Evolutionary conservation across 2,797 vertebrate species (phyloP).

Genomic region (Myotis findleyi): DNA sequence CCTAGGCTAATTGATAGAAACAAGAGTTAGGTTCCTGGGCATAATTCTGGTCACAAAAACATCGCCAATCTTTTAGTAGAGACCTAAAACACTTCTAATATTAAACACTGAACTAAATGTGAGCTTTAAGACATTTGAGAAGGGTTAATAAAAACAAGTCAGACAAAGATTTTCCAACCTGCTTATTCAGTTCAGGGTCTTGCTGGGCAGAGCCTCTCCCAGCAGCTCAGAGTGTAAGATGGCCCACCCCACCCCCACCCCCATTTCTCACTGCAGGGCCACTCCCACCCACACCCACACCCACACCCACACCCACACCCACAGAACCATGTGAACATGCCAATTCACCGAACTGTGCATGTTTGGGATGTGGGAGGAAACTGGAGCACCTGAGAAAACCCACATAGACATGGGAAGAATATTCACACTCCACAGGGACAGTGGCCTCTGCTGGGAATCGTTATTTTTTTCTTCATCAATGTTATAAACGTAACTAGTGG

Average conservation of each 20-base stretch:
- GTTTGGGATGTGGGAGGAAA: neutral
- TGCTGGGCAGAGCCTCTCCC: neutral
- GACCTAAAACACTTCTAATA: neutral
- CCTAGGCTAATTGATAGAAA: neutral
- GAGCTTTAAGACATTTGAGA: neutral
- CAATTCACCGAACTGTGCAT: neutral
- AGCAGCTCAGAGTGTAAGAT: neutral
- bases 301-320: neutral
- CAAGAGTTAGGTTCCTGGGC: neutral
- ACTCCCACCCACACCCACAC: neutral
- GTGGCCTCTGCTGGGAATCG: neutral
- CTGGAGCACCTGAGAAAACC: neutral
- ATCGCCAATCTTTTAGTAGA: neutral
- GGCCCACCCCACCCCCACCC: too few species aligned
- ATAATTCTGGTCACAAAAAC: neutral
- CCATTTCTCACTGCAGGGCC: neutral
- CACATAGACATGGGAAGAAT: neutral
- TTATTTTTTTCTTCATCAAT: neutral
- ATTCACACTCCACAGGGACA: neutral
- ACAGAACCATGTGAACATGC: neutral
- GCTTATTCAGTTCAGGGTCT: neutral
- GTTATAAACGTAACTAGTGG: neutral
- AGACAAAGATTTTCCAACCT: neutral
- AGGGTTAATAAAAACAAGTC: neutral
- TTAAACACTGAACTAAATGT: neutral